Evolutionary conservation across 2,797 vertebrate genomes (phyloP).

Genomic region (Clamator glandarius): DNA sequence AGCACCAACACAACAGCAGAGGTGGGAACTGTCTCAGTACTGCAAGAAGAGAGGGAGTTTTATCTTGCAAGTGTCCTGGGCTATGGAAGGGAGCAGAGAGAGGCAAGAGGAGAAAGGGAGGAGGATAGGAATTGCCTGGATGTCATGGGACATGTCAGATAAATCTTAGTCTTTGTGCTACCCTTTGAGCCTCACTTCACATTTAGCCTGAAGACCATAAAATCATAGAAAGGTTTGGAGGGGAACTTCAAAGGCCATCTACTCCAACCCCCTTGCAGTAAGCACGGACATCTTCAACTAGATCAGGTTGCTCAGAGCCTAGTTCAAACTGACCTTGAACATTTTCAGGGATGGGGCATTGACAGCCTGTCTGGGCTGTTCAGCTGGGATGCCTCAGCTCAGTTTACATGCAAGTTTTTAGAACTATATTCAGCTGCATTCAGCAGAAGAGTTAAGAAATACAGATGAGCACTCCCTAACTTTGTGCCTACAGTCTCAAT

Average conservation of each 20-base stretch:
- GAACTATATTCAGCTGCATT: not conserved
- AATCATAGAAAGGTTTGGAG: not conserved
- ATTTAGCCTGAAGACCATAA: not conserved
- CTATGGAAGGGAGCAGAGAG: not conserved
- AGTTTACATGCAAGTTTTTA: not conserved
- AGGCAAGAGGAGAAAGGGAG: not conserved
- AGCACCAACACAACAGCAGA: accelerated
- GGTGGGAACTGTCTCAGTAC: not conserved
- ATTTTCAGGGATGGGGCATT: too few species aligned
- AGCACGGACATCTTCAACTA: not conserved
- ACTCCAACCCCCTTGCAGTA: accelerated
- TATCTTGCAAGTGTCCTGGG: not conserved
- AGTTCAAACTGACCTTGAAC: not conserved
- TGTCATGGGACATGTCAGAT: accelerated
- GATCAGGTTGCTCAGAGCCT: not conserved
- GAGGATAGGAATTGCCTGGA: not conserved
- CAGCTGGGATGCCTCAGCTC: not conserved
- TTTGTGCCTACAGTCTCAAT: not conserved
- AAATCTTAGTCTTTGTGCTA: not conserved
- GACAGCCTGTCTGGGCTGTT: accelerated
- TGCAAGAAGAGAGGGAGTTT: not conserved
- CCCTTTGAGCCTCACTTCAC: not conserved
- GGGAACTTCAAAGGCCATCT: not conserved
- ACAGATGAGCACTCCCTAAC: not conserved
- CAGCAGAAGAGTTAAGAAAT: not conserved